phyloP scores from a whole-genome alignment of 2,888 invertebrate genomes.

The Germaria angustata region DNA sequence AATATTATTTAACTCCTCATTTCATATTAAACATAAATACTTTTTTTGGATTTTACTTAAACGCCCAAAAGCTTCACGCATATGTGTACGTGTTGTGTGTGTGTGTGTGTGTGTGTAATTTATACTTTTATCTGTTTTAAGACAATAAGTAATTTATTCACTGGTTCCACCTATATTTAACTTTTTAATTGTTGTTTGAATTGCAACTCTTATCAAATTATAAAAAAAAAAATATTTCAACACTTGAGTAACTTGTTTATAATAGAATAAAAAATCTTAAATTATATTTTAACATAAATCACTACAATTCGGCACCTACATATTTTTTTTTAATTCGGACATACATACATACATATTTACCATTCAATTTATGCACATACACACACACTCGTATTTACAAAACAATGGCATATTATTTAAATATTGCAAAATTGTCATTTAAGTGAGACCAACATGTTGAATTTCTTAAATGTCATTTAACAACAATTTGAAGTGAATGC shows the following conservation, averaged over 20 bases:
- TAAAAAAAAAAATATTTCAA: conserved; percentile 8
- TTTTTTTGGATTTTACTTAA: conserved; percentile 27
- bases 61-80: not conserved
- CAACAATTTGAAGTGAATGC: conserved; percentile 20
- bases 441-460: conserved; percentile 34
- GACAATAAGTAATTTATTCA: conserved; percentile 23
- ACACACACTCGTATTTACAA: not conserved
- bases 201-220: conserved; percentile 43
- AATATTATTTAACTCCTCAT: not conserved
- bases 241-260: conserved; percentile 26
- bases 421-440: conserved; percentile 51
- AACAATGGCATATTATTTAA: conserved; percentile 47
- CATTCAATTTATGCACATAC: not conserved
- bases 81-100: too few species aligned
- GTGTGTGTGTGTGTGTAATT: too few species aligned
- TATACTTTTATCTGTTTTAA: conserved; percentile 10
- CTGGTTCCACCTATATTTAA: conserved; percentile 54
- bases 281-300: not conserved
- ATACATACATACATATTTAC: not conserved
- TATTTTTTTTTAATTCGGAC: not conserved
- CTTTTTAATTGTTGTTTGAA: conserved; percentile 16
- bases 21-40: not conserved
- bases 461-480: conserved; percentile 36
- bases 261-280: not conserved
- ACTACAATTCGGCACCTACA: conserved; percentile 19